Evolutionary conservation across 2,113 vertebrate genomes (phyloP), one percentile per base, ranked within the genome.

Genomic region (Pipa parva): DNA sequence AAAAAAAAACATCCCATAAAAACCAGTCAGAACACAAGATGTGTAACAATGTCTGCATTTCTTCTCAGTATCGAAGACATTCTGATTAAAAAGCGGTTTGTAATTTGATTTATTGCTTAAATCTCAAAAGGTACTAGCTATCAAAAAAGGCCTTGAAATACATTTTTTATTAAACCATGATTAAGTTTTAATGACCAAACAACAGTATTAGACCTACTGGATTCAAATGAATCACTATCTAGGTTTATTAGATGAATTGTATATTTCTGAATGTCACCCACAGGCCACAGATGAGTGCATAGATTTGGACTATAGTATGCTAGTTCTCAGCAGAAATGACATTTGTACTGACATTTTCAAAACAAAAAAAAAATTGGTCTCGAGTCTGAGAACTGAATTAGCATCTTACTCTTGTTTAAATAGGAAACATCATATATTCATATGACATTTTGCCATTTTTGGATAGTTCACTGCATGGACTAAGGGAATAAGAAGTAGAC

Each of bases 311-410:
- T 52, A 69, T 69, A 57, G 28, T 55, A 24, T 31, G 29, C 57
- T 60, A 59, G 56, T 69, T 46, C 65, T 60, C 66, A 69, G 66
- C 48, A 60, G 65, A 57, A 36, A 60, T 69, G 65, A 69, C 66
- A 69, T 69, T 69, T 69, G 57, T 45, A 60, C 57, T 69, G 66
- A 69, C 66, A 69, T 69, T 69, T 69, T 28, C n/a, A 69, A 69
- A 69, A 28, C 13, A 66, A 66, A 58, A 63, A 39, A 69, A 46
- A 46, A 51, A 59, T n/a, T 50, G 48, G 29, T 52, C 11, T 50
- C 48, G 48, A 52, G 57, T 9, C 25, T 45, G 58, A 52, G 48
- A 69, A 59, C 13, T 24, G 49, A 54, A 69, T 69, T 69, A 52
- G 36, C 66, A 69, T 69, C 57, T 61, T 50, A 54, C 60, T 60